Evolutionary conservation across 2,113 vertebrate genomes (phyloP).

Genomic region (Azemiops feae): DNA sequence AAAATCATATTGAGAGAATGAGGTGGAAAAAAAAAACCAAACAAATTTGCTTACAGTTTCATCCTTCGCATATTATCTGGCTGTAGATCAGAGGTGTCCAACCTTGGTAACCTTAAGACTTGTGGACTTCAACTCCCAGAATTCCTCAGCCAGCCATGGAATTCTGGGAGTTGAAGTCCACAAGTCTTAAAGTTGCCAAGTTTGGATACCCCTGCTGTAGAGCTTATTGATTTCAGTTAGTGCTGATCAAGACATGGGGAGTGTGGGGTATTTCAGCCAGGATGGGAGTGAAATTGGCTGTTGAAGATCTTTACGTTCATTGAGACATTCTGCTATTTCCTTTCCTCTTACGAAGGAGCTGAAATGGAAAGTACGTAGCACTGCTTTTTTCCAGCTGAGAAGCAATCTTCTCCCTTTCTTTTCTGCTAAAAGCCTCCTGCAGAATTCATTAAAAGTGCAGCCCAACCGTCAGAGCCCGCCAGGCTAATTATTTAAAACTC

Average conservation of each 20-base stretch:
- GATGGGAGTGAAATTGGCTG: background rate
- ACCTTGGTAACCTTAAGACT: background rate
- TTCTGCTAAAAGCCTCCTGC: background rate
- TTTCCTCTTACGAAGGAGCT: background rate
- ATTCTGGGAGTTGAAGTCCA: background rate
- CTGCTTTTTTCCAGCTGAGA: background rate
- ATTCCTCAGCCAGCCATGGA: background rate
- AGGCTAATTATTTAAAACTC: background rate
- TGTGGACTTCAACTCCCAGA: background rate
- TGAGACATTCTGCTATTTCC: background rate
- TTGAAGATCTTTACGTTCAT: background rate
- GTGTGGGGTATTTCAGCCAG: background rate
- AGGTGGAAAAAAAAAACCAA: background rate
- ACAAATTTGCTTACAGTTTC: background rate
- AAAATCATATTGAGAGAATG: background rate
- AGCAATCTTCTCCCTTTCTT: background rate
- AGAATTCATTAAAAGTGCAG: background rate
- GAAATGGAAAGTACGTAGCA: background rate
- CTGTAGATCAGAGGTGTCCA: background rate
- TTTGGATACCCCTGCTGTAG: background rate
- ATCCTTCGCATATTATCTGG: background rate
- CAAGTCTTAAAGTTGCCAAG: background rate
- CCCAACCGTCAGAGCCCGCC: background rate
- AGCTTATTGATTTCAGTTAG: background rate
- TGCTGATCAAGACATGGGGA: background rate